Conservation (phyloP, 1,140 invertebrate genomes). For the Heliothis virescens region DNA sequence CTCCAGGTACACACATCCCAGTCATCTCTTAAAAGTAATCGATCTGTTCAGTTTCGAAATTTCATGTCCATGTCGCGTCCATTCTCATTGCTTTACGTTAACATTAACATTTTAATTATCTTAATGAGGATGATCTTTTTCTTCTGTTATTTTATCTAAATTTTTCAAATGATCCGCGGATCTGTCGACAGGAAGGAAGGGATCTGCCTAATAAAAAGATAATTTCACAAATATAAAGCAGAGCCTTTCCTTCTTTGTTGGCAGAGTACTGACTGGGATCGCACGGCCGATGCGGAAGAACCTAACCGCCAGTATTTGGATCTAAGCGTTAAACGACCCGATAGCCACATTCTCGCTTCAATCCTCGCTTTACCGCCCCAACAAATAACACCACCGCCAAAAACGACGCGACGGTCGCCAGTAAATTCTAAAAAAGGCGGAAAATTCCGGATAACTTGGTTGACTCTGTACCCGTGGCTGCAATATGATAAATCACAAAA, state of each 20-base stretch:
- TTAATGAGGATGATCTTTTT: slow-evolving; percentile 73
- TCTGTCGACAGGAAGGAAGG: slow-evolving; percentile 77
- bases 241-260: slow-evolving; percentile 90
- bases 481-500: slow-evolving; percentile 89
- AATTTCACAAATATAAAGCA: slow-evolving; percentile 57
- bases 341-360: slow-evolving; percentile 56
- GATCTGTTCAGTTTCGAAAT: neutral
- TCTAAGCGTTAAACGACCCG: slow-evolving; percentile 46
- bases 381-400: slow-evolving; percentile 46
- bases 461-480: slow-evolving; percentile 89
- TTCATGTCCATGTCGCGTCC: neutral
- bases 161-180: slow-evolving; percentile 18
- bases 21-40: neutral
- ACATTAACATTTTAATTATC: neutral
- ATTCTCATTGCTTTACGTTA: neutral
- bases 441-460: slow-evolving; percentile 89
- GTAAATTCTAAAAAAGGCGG: slow-evolving; percentile 85
- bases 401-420: slow-evolving; percentile 36
- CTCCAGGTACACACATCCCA: slow-evolving; percentile 67
- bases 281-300: slow-evolving; percentile 47
- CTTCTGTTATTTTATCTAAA: slow-evolving; percentile 62
- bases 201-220: slow-evolving; percentile 69
- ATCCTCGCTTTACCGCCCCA: slow-evolving; percentile 58
- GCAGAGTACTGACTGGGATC: slow-evolving; percentile 84
- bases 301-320: slow-evolving; percentile 53